These are phyloP conservation scores for Ommatoiulus sabulosus DNA, from an alignment of 2,888 invertebrate species.

Conservation along the genomic window DNA sequence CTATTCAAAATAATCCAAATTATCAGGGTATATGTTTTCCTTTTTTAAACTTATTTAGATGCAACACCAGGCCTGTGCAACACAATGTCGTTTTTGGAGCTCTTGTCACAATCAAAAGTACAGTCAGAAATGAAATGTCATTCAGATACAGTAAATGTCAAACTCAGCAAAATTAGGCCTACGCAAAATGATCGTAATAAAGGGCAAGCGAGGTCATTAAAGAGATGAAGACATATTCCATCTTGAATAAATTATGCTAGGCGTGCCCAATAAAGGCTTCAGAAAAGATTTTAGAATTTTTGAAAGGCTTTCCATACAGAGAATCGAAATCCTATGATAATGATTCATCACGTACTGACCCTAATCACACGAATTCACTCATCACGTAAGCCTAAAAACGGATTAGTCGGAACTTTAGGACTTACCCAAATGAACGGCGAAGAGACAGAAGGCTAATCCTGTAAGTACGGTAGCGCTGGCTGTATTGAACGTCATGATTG, in stretches of 20 bases:
- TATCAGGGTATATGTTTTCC: no score
- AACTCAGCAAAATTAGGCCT: neutral
- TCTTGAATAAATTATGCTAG: neutral
- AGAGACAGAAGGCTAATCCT: neutral
- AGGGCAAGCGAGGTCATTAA: neutral
- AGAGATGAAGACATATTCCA: no score
- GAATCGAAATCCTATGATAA: neutral
- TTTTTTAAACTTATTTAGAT: no score
- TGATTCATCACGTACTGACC: conserved; percentile 7
- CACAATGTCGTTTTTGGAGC: no score
- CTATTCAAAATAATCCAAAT: no score
- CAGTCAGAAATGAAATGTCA: neutral
- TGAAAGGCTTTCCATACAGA: neutral
- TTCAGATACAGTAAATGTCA: neutral
- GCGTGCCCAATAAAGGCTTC: neutral
- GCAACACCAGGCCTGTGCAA: no score
- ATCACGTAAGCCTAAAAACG: neutral
- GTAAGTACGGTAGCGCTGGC: neutral
- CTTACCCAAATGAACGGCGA: neutral
- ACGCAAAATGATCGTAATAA: neutral
- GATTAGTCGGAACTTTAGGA: neutral
- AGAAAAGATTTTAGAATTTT: neutral
- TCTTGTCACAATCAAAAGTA: neutral
- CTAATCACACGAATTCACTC: neutral
- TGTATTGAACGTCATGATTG: neutral